Base-by-base conservation (phyloP, 1,140 invertebrate species). In the Aradophagus sp. region DNA sequence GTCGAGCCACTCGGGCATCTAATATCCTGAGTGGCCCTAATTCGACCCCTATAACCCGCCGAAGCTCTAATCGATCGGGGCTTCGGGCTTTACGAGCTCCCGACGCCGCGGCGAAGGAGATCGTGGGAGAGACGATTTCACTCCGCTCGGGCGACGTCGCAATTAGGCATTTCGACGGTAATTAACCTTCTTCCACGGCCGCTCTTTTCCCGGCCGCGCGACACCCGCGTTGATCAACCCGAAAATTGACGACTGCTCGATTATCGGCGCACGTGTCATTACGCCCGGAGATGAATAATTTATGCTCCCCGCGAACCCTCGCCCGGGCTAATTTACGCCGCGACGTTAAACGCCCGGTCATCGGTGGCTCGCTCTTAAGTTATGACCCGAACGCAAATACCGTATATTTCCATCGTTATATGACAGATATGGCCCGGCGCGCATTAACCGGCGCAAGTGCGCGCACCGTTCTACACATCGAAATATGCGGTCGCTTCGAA, bases 11-110 rank as follows among this genome's bases (percentile, higher is more conserved):
- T 70, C 47, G 62, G 66, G 42, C 56, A 78, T 80, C 79, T 81
- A 81, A 83, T 84, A 83, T 82, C 79, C 79, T 70, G 76, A 82
- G 78, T 81, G 77, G 69, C 75, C 75, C 80, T 82, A 82, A 84
- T 83, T 83, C 79, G 74, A 75, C 68, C 62, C 36, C 61, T 73
- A 73, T 77, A 77, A 76, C 72, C 75, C 71, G 68, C 67, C 67
- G 68, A 77, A 73, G 74, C 78, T 73, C 72, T 77, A 78, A 81
- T 82, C 79, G 80, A 82, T 82, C 59, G 67, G n/a, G 63, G 63
- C 70, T 69, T 66, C 55, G 62, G 41, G 55, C 53, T 69, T 75
- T 75, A 75, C 68, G 68, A 71, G 63, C 62, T 74, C 20, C 58
- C 35, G 62, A 32, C 67, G 56, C 20, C 45, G 58, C 16, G 12